Evolutionary conservation across 2,797 vertebrate species (phyloP), one percentile per base, ranked within the genome.

Genomic region (Adrianichthys oophorus): DNA sequence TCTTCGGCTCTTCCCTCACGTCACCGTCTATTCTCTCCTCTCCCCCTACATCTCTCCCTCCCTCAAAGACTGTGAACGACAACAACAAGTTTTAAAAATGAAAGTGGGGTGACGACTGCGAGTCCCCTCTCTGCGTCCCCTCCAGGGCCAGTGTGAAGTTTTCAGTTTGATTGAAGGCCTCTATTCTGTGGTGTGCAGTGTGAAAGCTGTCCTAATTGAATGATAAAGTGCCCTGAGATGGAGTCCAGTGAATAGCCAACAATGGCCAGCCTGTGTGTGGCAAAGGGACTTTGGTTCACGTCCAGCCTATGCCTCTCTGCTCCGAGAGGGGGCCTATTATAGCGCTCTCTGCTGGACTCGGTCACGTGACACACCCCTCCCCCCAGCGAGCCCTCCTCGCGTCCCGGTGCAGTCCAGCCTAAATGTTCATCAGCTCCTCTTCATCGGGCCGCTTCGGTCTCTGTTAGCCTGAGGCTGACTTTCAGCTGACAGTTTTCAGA

Each of bases 191-290:
- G 85, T 86, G 86, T 90, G 85, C 86, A 77, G 84, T 92, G 92
- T 93, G 92, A 93, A 93, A 92, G 90, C 89, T 92, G 92, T 92
- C 90, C 91, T 93, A 93, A 93, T 93, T 92, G 90, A 93, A 93
- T 92, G 92, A 93, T 93, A 92, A 93, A 93, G 91, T 92, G 92
- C 81, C 84, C 87, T 37, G 89, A 90, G 92, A 92, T 91, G 90
- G 92, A 92, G 89, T 90, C 80, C 84, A 79, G 79, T 92, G 90
- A 92, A 92, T 91, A 78, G 90, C 56, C 89, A 92, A 93, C 92
- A 93, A 93, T 90, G 89, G 85, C 63, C 85, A 75, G 90, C 90
- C 91, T 93, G 92, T 93, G 92, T 93, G 92, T 92, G 92, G 90
- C 89, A 90, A 85, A 90, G 90, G 83, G 88, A 76, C 89, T 92